Evolutionary conservation across 2,797 vertebrate genomes (phyloP), one percentile per base, ranked within the genome.

Genomic region (Pipistrellus nathusii): DNA sequence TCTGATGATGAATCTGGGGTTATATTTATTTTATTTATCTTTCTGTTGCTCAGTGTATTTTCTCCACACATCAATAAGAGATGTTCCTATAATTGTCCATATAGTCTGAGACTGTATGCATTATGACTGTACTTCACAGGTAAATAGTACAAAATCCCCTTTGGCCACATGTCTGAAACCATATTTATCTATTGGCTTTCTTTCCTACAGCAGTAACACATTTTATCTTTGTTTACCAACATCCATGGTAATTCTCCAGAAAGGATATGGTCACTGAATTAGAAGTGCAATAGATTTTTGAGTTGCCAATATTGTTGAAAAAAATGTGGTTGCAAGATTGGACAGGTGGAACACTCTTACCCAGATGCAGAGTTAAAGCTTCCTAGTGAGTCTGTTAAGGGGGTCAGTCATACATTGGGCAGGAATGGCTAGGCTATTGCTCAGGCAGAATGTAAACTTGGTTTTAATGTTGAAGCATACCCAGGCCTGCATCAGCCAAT

Each of bases 191-290:
- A 18, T 21, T 75, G 21, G 10, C 21, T 76, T 89, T 81, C 38
- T 86, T 68, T 25, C 4, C 86, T 55, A 17, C 38, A 76, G 30
- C 1, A 83, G 6, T 73, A 27, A 64, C 46, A 41, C 20, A 21
- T 68, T 73, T 30, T 73, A 27, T 76, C 18, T 35, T 88, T 57
- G 5, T 69, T 59, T 69, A 57, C 66, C 44, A 69, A 46, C 3
- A 73, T 41, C 25, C 75, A 17, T 51, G 44, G 35, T 8, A 84
- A 32, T 18, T 44, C n/a, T 81, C 30, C 13, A 84, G 27, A 81
- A 90, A 80, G 23, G 6, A 84, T n/a, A 18, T 4, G 85, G 23
- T 62, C 48, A 80, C 18, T 57, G 20, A 94, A 46, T 62, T 94
- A 78, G 44, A 6, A 27, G 35, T 27, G 38, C 6, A 75, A 71